A percentile compares a stretch with the other conserved stretches of the same genome.
phyloP scores from a whole-genome alignment of 2,113 vertebrate genomes.

The Eulemur macaco region DNA sequence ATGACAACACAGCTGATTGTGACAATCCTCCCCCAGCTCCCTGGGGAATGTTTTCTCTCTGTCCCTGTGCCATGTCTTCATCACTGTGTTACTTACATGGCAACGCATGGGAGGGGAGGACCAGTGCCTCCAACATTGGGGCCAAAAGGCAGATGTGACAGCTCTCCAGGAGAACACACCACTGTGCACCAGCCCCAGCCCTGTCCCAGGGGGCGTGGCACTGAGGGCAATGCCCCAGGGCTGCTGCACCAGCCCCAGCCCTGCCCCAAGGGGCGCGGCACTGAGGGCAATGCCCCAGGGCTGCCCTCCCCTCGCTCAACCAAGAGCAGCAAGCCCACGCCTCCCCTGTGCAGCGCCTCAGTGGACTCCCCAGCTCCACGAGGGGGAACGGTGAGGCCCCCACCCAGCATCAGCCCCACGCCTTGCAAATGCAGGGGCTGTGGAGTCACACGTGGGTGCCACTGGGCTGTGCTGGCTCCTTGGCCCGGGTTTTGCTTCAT shows the following conservation, averaged over 20 bases:
- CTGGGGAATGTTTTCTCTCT: not conserved
- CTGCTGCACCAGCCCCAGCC: not conserved
- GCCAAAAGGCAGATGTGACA: accelerated
- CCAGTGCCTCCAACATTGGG: not conserved
- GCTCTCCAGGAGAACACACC: no score
- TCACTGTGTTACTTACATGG: not conserved
- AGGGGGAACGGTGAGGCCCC: not conserved
- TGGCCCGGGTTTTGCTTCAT: no score
- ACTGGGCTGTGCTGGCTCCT: not conserved
- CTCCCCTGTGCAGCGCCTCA: not conserved
- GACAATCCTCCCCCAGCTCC: not conserved
- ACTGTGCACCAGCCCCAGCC: not conserved
- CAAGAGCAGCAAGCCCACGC: not conserved
- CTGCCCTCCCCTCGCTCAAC: not conserved
- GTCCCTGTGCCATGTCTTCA: not conserved
- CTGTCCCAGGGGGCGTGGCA: not conserved
- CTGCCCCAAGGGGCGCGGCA: not conserved
- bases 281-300: not conserved
- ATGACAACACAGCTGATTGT: not conserved
- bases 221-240: not conserved
- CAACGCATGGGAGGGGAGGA: not conserved
- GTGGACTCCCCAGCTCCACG: no score
- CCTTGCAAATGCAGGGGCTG: accelerated
- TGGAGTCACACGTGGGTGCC: not conserved
- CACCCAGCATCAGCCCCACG: accelerated